Percentiles rank a stretch among this genome's conserved stretches.
These are phyloP conservation scores for Gymnocheta viridis DNA, from an alignment of 2,888 invertebrate genomes.

Conservation along the genomic window DNA sequence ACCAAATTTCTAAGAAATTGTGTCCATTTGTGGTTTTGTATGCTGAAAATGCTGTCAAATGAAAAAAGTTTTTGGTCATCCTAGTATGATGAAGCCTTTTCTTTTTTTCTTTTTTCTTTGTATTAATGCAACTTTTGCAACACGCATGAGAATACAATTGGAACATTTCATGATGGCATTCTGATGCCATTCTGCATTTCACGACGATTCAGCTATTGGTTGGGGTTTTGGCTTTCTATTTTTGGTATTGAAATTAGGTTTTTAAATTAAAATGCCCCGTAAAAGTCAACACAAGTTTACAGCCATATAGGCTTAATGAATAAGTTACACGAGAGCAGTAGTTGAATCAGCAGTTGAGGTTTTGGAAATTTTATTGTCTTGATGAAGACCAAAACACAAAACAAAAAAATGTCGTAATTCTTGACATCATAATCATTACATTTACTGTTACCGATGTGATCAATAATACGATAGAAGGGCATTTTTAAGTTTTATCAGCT, in stretches of 20 bases:
- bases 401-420: background rate
- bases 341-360: slow-evolving; percentile 14
- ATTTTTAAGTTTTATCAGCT: background rate
- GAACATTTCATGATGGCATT: slow-evolving; percentile 26
- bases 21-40: slow-evolving; percentile 19
- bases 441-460: background rate
- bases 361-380: slow-evolving; percentile 7
- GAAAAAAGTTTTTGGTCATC: slow-evolving; percentile 1
- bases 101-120: too few species aligned
- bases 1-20: slow-evolving; percentile 6
- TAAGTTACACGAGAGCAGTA: background rate
- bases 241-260: slow-evolving; percentile 34
- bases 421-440: slow-evolving; percentile 14
- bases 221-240: slow-evolving; percentile 17
- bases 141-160: background rate
- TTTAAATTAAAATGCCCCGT: slow-evolving; percentile 37
- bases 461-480: slow-evolving; percentile 1
- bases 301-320: background rate
- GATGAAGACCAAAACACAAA: slow-evolving; percentile 1
- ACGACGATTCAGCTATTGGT: slow-evolving; percentile 12
- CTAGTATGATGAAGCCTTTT: background rate
- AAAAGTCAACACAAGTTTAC: slow-evolving; percentile 44
- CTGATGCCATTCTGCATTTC: slow-evolving; percentile 20
- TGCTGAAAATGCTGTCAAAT: slow-evolving; percentile 2
- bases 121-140: background rate